Percentiles rank a stretch among this genome's conserved stretches.
These are phyloP conservation scores for Empidonax alnorum DNA, from an alignment of 2,113 vertebrate genomes.

Conservation along the genomic window DNA sequence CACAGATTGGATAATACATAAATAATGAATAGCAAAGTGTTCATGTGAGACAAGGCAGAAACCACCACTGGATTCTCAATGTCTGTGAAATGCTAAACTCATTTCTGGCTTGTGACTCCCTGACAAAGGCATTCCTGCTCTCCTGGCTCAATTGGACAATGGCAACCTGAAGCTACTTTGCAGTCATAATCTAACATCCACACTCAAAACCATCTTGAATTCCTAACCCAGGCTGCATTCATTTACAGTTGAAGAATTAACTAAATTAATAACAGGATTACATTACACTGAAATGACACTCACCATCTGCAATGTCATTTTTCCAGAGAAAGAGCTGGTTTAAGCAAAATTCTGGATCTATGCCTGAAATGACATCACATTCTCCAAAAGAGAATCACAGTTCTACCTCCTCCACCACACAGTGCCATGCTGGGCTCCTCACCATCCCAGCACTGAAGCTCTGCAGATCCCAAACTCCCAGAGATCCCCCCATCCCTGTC, in stretches of 20 bases:
- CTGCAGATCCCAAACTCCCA: not conserved
- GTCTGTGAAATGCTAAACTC: not conserved
- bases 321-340: conserved; percentile 11
- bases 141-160: not conserved
- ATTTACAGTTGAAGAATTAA: conserved; percentile 35
- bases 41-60: conserved; percentile 6
- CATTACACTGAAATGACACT: conserved; percentile 19
- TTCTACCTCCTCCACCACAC: conserved; percentile 16
- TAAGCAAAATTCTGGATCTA: conserved; percentile 30
- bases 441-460: not conserved
- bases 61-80: not conserved
- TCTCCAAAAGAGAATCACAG: conserved; percentile 33
- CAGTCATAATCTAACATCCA: not conserved
- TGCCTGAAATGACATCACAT: conserved; percentile 29
- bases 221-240: not conserved
- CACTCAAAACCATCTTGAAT: not conserved
- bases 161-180: not conserved
- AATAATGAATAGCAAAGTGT: not conserved
- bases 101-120: not conserved
- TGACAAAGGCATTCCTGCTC: not conserved
- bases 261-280: conserved; percentile 19
- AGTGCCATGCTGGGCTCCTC: not conserved
- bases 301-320: conserved; percentile 43
- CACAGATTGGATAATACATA: not conserved
- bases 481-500: not conserved